Percentiles rank a stretch among this genome's conserved stretches.
phyloP scores from a whole-genome alignment of 2,888 invertebrate genomes.

The Lycocerus yunnanus region DNA sequence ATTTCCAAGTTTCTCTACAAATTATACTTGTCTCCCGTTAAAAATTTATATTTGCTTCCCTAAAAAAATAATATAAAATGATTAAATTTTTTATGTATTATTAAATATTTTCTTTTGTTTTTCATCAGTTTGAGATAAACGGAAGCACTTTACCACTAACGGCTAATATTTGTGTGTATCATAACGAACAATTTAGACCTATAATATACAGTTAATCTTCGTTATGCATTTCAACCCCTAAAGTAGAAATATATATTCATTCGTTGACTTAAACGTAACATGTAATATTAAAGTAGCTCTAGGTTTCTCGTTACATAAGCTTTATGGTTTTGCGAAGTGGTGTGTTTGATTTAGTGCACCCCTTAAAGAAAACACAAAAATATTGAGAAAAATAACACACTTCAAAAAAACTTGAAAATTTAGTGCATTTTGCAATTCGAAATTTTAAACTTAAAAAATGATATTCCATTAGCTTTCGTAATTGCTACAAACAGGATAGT shows the following conservation, averaged over 20 bases:
- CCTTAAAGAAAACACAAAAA: background rate
- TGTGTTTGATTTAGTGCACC: background rate
- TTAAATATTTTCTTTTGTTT: background rate
- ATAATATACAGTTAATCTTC: background rate
- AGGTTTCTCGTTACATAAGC: conserved; percentile 3
- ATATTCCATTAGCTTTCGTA: background rate
- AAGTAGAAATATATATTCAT: conserved; percentile 5
- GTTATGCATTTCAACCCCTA: conserved; percentile 4
- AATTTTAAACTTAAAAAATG: background rate
- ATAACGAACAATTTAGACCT: background rate
- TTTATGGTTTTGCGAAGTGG: background rate
- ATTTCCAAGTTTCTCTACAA: background rate
- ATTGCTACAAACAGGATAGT: background rate
- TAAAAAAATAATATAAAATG: background rate
- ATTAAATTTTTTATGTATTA: background rate
- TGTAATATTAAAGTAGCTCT: conserved; percentile 3
- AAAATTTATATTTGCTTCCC: background rate
- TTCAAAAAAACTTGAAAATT: background rate
- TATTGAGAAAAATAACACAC: background rate
- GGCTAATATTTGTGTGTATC: background rate
- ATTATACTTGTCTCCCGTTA: background rate
- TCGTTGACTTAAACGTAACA: conserved; percentile 1
- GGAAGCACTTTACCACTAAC: background rate
- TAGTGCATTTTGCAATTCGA: background rate
- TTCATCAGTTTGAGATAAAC: background rate